These are phyloP conservation scores for Anthopleura sola DNA, from an alignment of 64 coral and sea anemone genomes.

Conservation along the genomic window DNA sequence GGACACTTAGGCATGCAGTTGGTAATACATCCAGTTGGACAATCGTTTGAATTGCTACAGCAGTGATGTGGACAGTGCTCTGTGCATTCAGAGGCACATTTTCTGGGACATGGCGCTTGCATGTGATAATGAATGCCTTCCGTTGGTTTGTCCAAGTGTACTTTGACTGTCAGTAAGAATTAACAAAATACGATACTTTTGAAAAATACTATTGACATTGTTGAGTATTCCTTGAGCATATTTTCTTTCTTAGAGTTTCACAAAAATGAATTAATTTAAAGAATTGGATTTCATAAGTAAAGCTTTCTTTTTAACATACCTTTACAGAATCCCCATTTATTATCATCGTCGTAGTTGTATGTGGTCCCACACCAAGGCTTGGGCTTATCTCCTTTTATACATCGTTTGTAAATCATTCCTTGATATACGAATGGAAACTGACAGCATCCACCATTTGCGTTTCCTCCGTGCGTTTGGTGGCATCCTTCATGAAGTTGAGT, in stretches of 20 bases:
- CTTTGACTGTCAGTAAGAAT: conserved; percentile 15
- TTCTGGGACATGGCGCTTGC: conserved; percentile 26
- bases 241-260: no score
- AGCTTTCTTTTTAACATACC: conserved; percentile 11
- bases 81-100: conserved; percentile 39
- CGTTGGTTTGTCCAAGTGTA: conserved; percentile 32
- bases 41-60: conserved; percentile 22
- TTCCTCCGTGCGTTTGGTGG: conserved; percentile 66
- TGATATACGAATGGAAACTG: conserved; percentile 70
- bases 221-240: no score
- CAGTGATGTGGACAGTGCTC: conserved; percentile 49
- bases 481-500: conserved; percentile 17
- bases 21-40: conserved; percentile 20
- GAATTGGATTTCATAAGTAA: no score
- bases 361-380: conserved; percentile 69
- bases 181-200: background rate
- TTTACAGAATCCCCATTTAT: conserved; percentile 65
- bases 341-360: conserved; percentile 51
- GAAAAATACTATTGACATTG: background rate
- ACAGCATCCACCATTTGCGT: conserved; percentile 54
- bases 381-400: conserved; percentile 34
- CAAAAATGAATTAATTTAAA: no score
- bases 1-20: conserved; percentile 48
- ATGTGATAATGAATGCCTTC: conserved; percentile 34
- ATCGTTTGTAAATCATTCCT: conserved; percentile 58